Percentiles rank a stretch among this genome's conserved stretches.
phyloP scores from a whole-genome alignment of 2,888 invertebrate species.

The Gymnocheta viridis region DNA sequence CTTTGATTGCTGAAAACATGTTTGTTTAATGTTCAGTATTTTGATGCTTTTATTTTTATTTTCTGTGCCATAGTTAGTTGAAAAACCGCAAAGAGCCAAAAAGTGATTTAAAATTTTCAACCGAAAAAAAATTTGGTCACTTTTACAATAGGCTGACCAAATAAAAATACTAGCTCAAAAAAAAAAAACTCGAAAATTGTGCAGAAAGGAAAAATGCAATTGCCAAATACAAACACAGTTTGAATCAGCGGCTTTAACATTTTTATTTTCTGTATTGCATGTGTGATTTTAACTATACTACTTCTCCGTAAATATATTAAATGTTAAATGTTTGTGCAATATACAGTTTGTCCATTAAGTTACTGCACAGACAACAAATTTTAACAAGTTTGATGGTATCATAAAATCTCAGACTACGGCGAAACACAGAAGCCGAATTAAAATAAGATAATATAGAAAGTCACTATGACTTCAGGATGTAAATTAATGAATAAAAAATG shows the following conservation, averaged over 20 bases:
- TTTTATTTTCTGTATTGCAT: slow-evolving; percentile 10
- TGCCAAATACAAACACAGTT: slow-evolving; percentile 60
- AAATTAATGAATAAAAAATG: too few species aligned
- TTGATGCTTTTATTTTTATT: slow-evolving; percentile 3
- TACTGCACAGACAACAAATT: neutral
- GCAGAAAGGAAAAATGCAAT: slow-evolving; percentile 49
- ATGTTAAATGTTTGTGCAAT: slow-evolving; percentile 33
- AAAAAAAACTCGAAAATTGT: neutral
- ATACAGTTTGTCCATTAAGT: neutral
- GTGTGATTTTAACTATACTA: slow-evolving; percentile 31
- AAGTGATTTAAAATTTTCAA: slow-evolving; percentile 63
- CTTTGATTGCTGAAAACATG: slow-evolving; percentile 70
- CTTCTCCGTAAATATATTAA: slow-evolving; percentile 30
- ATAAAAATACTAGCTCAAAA: neutral
- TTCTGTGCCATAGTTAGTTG: slow-evolving; percentile 25
- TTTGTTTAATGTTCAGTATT: slow-evolving; percentile 53
- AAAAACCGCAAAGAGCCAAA: slow-evolving; percentile 66
- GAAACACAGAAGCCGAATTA: too few species aligned
- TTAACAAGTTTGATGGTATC: too few species aligned
- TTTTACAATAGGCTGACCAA: slow-evolving; percentile 59
- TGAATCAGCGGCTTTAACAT: slow-evolving; percentile 28
- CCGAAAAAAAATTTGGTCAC: slow-evolving; percentile 42
- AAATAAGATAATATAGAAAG: too few species aligned
- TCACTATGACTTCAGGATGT: too few species aligned
- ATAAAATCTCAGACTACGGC: too few species aligned